Evolutionary conservation across 2,113 vertebrate genomes (phyloP), one percentile per base, ranked within the genome.

Genomic region (Electrona antarctica): DNA sequence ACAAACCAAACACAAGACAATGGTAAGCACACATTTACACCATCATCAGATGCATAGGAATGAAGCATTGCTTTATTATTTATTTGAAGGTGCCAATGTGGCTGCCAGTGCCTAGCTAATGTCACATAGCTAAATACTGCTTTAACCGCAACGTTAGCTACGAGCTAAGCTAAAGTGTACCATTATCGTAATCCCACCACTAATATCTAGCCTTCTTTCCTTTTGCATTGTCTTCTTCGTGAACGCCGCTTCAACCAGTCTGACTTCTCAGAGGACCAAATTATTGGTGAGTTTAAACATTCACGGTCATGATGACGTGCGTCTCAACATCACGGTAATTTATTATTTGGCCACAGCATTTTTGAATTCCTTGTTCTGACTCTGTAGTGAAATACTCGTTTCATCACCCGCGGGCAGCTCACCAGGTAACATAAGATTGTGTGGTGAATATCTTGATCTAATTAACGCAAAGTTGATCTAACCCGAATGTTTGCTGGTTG

Each of bases 191-290:
- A 57, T 64, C 33, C 33, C 13, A 49, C 33, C 47, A 57, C 41
- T 65, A n/a, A 9, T 48, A 28, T 47, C 15, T 52, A 7, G 28
- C 60, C 46, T 14, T 73, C 48, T 52, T 13, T 13, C 10, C 28
- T 52, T 9, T 80, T 68, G 74, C 71, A 29, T 60, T 64, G 29
- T 88, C 64, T 73, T 88, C 64, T 73, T 2, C 56, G 2, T 55
- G 3, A 47, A 56, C 62, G 12, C 14, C 41, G 54, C n/a, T 28
- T 64, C 69, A 1, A 67, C 47, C 92, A 96, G 95, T 94, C 93
- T 64, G 94, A 96, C 86, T 95, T 95, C 91, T 84, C 94, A 49
- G 95, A 96, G 74, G 95, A 95, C 63, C 95, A 96, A 83, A 94
- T 95, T 8, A 47, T 62, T 7, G 5, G 61, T 64, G 60, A 46